Conservation (phyloP, 2,797 vertebrate species). For the Gymnocypris eckloni region DNA sequence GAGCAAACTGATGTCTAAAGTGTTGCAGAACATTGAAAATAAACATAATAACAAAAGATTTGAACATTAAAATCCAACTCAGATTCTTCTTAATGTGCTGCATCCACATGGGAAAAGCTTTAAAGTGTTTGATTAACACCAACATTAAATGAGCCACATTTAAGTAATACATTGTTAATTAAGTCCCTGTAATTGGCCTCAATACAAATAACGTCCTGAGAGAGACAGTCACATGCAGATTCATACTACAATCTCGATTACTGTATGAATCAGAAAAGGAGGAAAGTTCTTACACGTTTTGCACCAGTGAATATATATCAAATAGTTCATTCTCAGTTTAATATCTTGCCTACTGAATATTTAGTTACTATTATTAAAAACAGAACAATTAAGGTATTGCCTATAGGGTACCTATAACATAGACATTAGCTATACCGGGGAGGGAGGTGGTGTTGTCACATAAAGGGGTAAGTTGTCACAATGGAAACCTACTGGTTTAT, state of each 20-base stretch:
- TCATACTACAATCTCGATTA: neutral
- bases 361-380: neutral
- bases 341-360: neutral
- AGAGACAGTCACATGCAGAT: neutral
- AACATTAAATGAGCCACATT: neutral
- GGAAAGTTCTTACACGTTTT: no score
- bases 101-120: neutral
- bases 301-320: neutral
- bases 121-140: neutral
- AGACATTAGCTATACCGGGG: no score
- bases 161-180: constrained; percentile 32
- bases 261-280: no score
- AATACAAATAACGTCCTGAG: neutral
- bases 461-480: no score
- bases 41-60: neutral
- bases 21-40: neutral
- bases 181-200: neutral
- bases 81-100: neutral
- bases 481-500: neutral
- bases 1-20: neutral
- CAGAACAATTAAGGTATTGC: neutral
- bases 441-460: no score
- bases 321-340: neutral
- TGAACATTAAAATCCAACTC: neutral
- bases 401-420: no score